Percentiles rank a stretch among this genome's conserved stretches.
phyloP scores from a whole-genome alignment of 2,113 vertebrate species.

The Coryphaenoides rupestris region DNA sequence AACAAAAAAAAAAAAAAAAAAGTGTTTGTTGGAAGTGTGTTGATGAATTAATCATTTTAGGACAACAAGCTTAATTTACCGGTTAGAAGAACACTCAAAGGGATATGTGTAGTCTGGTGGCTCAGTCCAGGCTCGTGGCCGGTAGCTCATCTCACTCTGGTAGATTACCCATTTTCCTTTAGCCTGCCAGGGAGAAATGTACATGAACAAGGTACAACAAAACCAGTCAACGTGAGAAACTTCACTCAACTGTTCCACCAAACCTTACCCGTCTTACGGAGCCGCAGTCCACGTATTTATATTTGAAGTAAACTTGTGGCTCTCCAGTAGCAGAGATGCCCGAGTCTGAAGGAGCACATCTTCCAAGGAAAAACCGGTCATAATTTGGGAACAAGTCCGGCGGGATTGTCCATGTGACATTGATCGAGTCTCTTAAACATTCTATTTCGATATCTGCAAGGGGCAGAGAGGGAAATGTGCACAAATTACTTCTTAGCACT shows the following conservation, averaged over 20 bases:
- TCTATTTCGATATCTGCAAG: slow-evolving; percentile 54
- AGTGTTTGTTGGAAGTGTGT: neutral
- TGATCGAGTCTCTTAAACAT: slow-evolving; percentile 35
- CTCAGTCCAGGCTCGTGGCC: slow-evolving; percentile 33
- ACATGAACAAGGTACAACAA: neutral
- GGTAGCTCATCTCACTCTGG: slow-evolving; percentile 56
- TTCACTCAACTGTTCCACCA: neutral
- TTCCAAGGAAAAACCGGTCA: slow-evolving; percentile 69
- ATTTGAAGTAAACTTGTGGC: slow-evolving; percentile 44
- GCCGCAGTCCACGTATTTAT: slow-evolving; percentile 43
- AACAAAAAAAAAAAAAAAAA: neutral
- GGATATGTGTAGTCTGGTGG: slow-evolving; percentile 35
- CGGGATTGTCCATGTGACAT: slow-evolving; percentile 51
- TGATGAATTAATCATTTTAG: neutral
- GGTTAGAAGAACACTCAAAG: slow-evolving; percentile 54
- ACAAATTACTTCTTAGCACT: neutral
- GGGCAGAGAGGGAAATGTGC: neutral
- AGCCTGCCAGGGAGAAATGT: slow-evolving; percentile 30
- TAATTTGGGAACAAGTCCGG: slow-evolving; percentile 25
- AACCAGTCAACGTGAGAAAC: accelerated
- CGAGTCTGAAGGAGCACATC: slow-evolving; percentile 47
- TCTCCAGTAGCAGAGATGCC: slow-evolving; percentile 28
- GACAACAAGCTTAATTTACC: slow-evolving; percentile 23
- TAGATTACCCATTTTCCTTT: slow-evolving; percentile 52
- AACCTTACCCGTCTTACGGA: slow-evolving; percentile 57